Percentiles rank a stretch among this genome's conserved stretches.
Evolutionary conservation across 2,113 vertebrate genomes (phyloP).

Genomic region (Illadopsis cleaveri): DNA sequence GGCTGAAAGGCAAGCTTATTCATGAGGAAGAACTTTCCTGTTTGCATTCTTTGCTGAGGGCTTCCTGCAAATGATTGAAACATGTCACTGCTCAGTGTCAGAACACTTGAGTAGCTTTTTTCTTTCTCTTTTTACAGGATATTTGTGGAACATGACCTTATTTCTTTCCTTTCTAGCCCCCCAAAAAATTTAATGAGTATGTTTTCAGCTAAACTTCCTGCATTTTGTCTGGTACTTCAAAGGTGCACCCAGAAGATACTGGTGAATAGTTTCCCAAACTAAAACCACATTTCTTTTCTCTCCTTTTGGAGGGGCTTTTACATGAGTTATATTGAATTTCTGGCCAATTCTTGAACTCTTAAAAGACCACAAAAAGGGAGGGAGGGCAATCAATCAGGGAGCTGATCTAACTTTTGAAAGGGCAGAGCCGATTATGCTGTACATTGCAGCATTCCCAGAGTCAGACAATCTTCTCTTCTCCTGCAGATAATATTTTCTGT

Average conservation of each 20-base stretch:
- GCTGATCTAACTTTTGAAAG: constrained; percentile 57
- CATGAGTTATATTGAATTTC: constrained; percentile 51
- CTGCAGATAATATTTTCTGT: constrained; percentile 23
- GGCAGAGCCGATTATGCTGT: constrained; percentile 20
- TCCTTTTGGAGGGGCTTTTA: constrained; percentile 1
- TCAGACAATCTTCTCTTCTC: constrained; percentile 25
- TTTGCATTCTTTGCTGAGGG: constrained; percentile 44
- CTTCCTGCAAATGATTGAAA: constrained; percentile 53
- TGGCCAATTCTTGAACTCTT: constrained; percentile 2
- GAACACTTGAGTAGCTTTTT: not conserved
- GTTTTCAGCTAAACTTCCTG: constrained; percentile 50
- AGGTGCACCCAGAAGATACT: constrained; percentile 44
- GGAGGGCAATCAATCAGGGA: constrained; percentile 13
- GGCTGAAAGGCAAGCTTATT: constrained; percentile 32
- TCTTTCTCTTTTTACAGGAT: not conserved
- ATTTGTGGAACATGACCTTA: constrained; percentile 45
- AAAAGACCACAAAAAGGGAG: constrained; percentile 15
- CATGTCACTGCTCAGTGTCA: constrained; percentile 2
- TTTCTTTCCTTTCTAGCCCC: constrained; percentile 17
- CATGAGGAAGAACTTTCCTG: constrained; percentile 36
- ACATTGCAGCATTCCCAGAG: not conserved
- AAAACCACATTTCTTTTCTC: constrained; percentile 5
- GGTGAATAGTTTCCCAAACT: constrained; percentile 58
- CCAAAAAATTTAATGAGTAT: constrained; percentile 44
- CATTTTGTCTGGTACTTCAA: constrained; percentile 38